Conservation (phyloP, 2,797 vertebrate genomes). For the Gobionotothen gibberifrons region DNA sequence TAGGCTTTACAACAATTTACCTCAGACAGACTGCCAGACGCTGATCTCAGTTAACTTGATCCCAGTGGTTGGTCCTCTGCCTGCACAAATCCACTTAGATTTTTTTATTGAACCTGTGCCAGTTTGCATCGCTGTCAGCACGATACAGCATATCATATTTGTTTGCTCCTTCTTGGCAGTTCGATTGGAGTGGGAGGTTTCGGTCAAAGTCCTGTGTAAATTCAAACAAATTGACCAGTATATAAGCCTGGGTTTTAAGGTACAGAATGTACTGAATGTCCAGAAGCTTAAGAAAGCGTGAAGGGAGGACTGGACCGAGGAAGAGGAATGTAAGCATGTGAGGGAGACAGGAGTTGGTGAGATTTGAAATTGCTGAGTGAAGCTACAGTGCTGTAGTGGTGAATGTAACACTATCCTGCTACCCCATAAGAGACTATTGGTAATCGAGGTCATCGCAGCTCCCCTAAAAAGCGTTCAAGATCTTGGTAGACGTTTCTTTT, state of each 20-base stretch:
- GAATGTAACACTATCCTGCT: slow-evolving; percentile 65
- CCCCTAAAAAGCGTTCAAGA: slow-evolving; percentile 10
- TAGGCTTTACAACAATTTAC: too few species aligned
- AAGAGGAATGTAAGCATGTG: slow-evolving; percentile 52
- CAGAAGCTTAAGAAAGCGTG: slow-evolving; percentile 24
- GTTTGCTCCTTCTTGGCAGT: neutral
- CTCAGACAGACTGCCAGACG: too few species aligned
- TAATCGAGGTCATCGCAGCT: slow-evolving; percentile 17
- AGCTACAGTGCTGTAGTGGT: slow-evolving; percentile 45
- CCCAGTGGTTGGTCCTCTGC: too few species aligned
- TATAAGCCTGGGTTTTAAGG: slow-evolving; percentile 1
- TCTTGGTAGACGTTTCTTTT: neutral
- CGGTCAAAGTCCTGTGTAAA: slow-evolving; percentile 2
- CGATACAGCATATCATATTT: neutral
- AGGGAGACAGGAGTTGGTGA: slow-evolving; percentile 19
- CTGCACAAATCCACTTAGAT: too few species aligned
- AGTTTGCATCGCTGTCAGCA: neutral
- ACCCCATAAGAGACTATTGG: slow-evolving; percentile 33
- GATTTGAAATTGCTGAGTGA: slow-evolving; percentile 60
- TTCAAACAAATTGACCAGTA: neutral
- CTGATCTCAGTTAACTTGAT: too few species aligned
- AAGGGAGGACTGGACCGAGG: slow-evolving; percentile 20
- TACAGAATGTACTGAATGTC: slow-evolving; percentile 42
- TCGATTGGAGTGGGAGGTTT: neutral
- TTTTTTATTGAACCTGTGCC: too few species aligned